phyloP scores from a whole-genome alignment of 2,888 invertebrate species.

The Macaria liturata region DNA sequence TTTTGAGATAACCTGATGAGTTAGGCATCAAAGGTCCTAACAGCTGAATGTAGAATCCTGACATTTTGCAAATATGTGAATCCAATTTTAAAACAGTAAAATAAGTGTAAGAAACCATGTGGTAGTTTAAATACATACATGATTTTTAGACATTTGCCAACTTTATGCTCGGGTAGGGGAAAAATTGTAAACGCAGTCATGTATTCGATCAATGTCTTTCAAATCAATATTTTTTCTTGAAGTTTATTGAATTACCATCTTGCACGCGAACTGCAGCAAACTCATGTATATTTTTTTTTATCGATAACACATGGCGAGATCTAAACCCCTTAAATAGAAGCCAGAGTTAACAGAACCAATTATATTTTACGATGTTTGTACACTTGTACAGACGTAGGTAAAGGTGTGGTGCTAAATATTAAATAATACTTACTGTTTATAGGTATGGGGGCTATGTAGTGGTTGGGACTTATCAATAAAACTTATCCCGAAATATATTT shows the following conservation, averaged over 20 bases:
- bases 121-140: too few relatives aligned
- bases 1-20: too few relatives aligned
- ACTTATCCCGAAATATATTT: slow-evolving; percentile 16
- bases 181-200: not conserved
- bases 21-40: too few relatives aligned
- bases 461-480: slow-evolving; percentile 23
- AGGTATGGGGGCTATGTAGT: slow-evolving; percentile 36
- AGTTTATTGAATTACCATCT: slow-evolving; percentile 3
- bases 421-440: slow-evolving; percentile 12
- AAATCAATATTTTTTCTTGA: slow-evolving; percentile 5
- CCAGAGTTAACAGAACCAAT: slow-evolving; percentile 45
- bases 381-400: slow-evolving; percentile 49
- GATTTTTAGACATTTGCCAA: too few relatives aligned
- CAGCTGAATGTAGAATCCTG: too few relatives aligned
- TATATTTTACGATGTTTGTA: slow-evolving; percentile 65
- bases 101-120: too few relatives aligned
- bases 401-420: slow-evolving; percentile 44
- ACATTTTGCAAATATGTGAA: too few relatives aligned
- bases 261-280: slow-evolving; percentile 12
- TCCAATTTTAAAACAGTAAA: too few relatives aligned
- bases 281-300: slow-evolving; percentile 40
- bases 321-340: slow-evolving; percentile 41
- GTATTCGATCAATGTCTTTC: not conserved
- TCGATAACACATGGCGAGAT: slow-evolving; percentile 61
- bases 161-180: not conserved